Percentiles rank a stretch among this genome's conserved stretches.
Evolutionary conservation across 2,797 vertebrate genomes (phyloP).

Genomic region (Phrynocephalus guinanensis): DNA sequence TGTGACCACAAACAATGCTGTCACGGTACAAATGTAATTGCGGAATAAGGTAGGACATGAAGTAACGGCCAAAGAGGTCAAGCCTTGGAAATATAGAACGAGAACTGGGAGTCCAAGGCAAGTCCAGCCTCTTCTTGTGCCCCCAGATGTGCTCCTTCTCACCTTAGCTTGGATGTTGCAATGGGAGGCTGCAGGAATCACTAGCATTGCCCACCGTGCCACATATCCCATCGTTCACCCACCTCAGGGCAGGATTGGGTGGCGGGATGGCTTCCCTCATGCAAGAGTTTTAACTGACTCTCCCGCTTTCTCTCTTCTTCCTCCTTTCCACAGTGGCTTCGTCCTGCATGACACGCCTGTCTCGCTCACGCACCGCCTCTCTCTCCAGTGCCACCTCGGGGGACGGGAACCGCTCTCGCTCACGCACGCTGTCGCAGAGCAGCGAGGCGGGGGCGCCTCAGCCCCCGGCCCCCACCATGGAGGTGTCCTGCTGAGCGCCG

Average conservation of each 20-base stretch:
- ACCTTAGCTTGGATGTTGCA: neutral
- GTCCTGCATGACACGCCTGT: slow-evolving; percentile 93
- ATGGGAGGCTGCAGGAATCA: too few relatives aligned
- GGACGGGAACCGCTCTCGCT: slow-evolving; percentile 88
- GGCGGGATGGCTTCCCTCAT: neutral
- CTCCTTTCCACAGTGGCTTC: slow-evolving; percentile 86
- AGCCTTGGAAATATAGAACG: neutral
- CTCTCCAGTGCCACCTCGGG: slow-evolving; percentile 90
- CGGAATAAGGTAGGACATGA: too few relatives aligned
- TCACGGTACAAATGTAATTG: too few relatives aligned
- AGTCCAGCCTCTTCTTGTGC: neutral
- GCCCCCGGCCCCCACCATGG: slow-evolving; percentile 88
- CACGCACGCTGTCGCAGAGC: slow-evolving; percentile 91
- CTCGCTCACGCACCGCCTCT: slow-evolving; percentile 92
- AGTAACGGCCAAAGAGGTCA: neutral
- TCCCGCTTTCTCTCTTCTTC: neutral
- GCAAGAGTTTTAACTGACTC: neutral
- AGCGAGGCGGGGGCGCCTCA: slow-evolving; percentile 83
- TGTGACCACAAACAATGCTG: too few relatives aligned
- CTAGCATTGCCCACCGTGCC: neutral
- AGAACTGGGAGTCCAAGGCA: neutral
- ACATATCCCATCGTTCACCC: neutral
- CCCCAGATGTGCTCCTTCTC: neutral
- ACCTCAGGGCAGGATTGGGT: neutral
- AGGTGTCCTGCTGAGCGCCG: slow-evolving; percentile 89